Evolutionary conservation across 2,113 vertebrate species (phyloP).

Genomic region (Chaetorhynchus papuensis): DNA sequence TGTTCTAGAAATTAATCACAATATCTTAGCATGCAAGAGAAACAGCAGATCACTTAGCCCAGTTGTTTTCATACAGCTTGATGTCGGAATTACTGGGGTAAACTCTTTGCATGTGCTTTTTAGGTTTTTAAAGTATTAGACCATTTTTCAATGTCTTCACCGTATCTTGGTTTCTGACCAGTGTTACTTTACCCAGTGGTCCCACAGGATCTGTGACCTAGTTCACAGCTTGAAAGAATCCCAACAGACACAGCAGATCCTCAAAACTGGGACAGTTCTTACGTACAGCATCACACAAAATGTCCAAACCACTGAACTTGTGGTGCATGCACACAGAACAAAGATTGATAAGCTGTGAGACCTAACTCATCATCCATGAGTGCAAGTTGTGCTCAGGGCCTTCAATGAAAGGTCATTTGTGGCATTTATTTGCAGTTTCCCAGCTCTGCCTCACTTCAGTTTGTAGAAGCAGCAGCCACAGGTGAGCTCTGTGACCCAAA

Average conservation of each 20-base stretch:
- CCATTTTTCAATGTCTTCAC: not conserved
- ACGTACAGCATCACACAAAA: not conserved
- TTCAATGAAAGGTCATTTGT: not conserved
- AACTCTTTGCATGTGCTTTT: not conserved
- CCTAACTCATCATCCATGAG: not conserved
- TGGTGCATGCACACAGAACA: not conserved
- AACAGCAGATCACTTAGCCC: not conserved
- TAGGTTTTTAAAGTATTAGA: not conserved
- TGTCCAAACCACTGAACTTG: not conserved
- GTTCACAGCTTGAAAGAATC: not conserved
- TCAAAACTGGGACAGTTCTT: not conserved
- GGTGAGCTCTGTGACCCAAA: not conserved
- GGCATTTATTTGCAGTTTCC: not conserved
- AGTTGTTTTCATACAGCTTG: not conserved
- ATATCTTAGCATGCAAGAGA: not conserved
- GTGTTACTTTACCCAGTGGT: not conserved
- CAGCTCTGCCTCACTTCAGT: not conserved
- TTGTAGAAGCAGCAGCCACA: not conserved
- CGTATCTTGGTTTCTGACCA: not conserved
- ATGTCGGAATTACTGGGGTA: not conserved
- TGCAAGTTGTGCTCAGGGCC: not conserved
- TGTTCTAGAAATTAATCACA: not conserved
- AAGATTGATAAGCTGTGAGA: not conserved
- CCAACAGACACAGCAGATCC: not conserved
- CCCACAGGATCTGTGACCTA: not conserved